Conservation (phyloP, 1,140 invertebrate genomes). For the Papilio xuthus region DNA sequence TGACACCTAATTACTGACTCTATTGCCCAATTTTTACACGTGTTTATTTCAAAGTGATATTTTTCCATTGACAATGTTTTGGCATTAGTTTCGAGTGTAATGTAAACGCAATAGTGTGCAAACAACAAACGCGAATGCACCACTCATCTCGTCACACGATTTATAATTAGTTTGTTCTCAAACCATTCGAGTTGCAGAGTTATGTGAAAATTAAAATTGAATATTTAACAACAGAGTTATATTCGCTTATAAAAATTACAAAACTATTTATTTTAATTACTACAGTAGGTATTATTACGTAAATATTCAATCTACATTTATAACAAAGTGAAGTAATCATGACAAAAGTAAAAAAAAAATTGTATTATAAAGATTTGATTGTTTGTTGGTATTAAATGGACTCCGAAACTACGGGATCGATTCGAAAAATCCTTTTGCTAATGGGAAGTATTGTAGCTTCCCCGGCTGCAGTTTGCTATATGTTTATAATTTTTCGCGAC, state of each 20-base stretch:
- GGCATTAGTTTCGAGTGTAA: neutral
- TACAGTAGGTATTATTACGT: neutral
- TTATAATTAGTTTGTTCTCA: conserved; percentile 19
- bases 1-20: neutral
- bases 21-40: neutral
- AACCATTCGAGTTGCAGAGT: conserved; percentile 2
- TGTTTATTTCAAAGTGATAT: neutral
- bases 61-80: no score
- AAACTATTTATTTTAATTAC: neutral
- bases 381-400: no score
- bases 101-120: neutral
- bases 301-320: no score
- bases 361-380: no score
- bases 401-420: no score
- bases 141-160: neutral
- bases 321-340: no score
- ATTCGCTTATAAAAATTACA: neutral
- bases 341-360: no score
- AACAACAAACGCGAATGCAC: neutral
- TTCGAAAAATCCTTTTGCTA: no score
- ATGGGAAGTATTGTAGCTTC: no score
- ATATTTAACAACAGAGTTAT: conserved; percentile 1
- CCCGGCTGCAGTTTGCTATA: no score
- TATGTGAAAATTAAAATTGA: conserved; percentile 11
- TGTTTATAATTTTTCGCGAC: no score